Conservation (phyloP, 2,888 invertebrate genomes). For the Fragum sueziense region DNA sequence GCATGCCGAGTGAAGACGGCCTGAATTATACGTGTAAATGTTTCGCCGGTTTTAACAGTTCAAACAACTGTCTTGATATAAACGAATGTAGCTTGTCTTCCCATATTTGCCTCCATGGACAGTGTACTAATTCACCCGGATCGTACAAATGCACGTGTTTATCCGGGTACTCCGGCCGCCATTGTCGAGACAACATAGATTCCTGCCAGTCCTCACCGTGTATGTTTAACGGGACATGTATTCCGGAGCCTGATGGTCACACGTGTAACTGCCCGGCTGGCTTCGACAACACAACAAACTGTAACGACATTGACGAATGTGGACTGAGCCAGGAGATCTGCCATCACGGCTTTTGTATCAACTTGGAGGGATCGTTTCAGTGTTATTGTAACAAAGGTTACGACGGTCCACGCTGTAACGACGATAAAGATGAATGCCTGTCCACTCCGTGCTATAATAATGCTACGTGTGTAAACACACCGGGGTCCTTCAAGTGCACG, state of each 20-base stretch:
- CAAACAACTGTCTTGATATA: slow-evolving; percentile 53
- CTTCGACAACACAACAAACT: slow-evolving; percentile 35
- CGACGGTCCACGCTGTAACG: slow-evolving; percentile 34
- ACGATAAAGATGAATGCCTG: slow-evolving; percentile 44
- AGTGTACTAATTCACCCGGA: slow-evolving; percentile 41
- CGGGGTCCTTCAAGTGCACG: slow-evolving; percentile 45
- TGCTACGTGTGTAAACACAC: slow-evolving; percentile 35
- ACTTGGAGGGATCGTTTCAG: slow-evolving; percentile 40
- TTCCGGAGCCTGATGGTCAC: slow-evolving; percentile 29
- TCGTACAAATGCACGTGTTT: slow-evolving; percentile 42
- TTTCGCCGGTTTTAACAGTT: slow-evolving; percentile 42
- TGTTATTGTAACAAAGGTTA: slow-evolving; percentile 50
- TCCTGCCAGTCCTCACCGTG: slow-evolving; percentile 41
- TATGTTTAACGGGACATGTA: slow-evolving; percentile 50
- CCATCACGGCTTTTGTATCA: slow-evolving; percentile 34
- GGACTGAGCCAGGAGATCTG: slow-evolving; percentile 4
- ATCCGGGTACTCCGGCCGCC: slow-evolving; percentile 30
- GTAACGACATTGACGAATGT: slow-evolving; percentile 53
- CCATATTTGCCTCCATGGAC: slow-evolving; percentile 35
- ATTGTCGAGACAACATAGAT: slow-evolving; percentile 22
- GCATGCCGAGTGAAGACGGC: slow-evolving; percentile 31
- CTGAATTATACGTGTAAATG: slow-evolving; percentile 54
- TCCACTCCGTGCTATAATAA: slow-evolving; percentile 40
- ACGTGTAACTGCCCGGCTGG: slow-evolving; percentile 52
- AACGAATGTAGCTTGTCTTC: slow-evolving; percentile 61